Conservation (phyloP, 2,888 invertebrate species). For the Ischnura elegans region DNA sequence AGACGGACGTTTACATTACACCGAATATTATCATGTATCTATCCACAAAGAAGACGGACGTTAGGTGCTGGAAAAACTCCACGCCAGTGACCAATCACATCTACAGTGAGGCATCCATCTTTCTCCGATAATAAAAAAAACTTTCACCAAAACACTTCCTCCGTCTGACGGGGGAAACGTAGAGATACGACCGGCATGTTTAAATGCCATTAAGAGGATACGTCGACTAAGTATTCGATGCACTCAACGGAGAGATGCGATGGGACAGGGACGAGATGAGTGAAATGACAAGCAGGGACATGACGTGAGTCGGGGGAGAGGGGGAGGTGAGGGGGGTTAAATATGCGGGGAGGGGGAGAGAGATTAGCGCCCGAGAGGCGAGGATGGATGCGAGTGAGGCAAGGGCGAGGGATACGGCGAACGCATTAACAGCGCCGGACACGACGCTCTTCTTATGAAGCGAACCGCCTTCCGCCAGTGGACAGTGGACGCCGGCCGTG, state of each 20-base stretch:
- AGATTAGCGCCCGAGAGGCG: neutral
- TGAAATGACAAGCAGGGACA: neutral
- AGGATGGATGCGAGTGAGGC: neutral
- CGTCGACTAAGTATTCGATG: neutral
- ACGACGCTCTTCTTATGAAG: neutral
- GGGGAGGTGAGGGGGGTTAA: neutral
- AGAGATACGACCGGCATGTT: neutral
- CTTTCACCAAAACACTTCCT: neutral
- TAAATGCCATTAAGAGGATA: neutral
- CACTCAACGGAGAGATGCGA: neutral
- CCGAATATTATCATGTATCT: no score
- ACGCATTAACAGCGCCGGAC: slow-evolving; percentile 4
- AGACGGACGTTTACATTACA: no score
- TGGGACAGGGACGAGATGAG: neutral
- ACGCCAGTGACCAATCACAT: no score
- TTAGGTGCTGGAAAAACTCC: no score
- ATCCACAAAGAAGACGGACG: no score
- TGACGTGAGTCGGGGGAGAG: neutral
- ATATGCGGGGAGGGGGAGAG: neutral
- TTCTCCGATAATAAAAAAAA: no score
- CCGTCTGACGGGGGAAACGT: neutral
- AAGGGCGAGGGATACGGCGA: neutral
- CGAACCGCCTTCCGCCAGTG: neutral
- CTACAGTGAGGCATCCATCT: no score
- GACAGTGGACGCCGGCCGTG: neutral